phyloP scores from a whole-genome alignment of 2,113 vertebrate genomes.

The Egretta garzetta region DNA sequence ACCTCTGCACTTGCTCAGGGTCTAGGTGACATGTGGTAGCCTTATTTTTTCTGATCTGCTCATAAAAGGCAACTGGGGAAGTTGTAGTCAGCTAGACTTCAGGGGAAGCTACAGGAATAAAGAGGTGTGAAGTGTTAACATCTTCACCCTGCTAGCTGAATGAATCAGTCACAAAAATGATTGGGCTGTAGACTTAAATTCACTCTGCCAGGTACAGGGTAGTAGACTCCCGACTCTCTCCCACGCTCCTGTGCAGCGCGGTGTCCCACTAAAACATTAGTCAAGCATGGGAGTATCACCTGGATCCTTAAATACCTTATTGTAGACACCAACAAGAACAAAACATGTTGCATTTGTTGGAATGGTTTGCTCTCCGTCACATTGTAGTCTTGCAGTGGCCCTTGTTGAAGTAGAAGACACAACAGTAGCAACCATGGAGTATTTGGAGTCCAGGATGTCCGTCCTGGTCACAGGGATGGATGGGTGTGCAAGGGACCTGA shows the following conservation, averaged over 20 bases:
- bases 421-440: not conserved
- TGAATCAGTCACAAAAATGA: not conserved
- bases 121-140: not conserved
- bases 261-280: not conserved
- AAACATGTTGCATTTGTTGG: not conserved
- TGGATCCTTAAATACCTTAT: not conserved
- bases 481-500: fast-evolving
- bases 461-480: not conserved
- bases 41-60: not conserved
- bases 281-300: not conserved
- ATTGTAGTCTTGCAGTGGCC: not conserved
- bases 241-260: not conserved
- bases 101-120: not conserved
- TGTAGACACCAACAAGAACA: not conserved
- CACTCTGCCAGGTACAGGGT: not conserved
- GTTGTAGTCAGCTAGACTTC: not conserved
- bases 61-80: not conserved
- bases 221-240: not conserved
- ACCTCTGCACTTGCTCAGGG: not conserved
- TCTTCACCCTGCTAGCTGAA: not conserved
- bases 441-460: not conserved
- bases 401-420: not conserved
- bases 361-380: not conserved
- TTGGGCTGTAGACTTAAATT: not conserved
- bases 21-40: not conserved